A percentile compares a stretch with the other conserved stretches of the same genome.
Conservation (phyloP, 2,888 invertebrate genomes). For the Ichneumon xanthorius region DNA sequence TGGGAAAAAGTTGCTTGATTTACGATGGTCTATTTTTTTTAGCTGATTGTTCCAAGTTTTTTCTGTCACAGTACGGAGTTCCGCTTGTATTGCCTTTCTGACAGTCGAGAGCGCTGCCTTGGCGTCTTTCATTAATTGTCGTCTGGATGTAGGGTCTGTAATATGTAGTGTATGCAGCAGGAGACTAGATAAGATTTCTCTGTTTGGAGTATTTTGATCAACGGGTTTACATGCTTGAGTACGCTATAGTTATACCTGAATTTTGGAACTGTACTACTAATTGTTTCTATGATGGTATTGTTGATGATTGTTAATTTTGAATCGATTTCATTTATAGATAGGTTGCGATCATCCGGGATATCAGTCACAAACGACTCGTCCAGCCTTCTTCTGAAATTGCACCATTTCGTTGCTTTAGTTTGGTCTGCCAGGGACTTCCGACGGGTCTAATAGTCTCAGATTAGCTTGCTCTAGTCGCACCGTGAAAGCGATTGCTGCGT, state of each 20-base stretch:
- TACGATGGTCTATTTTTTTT: neutral
- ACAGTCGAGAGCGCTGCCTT: neutral
- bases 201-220: neutral
- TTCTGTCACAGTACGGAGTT: neutral
- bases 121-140: neutral
- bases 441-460: no score
- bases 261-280: neutral
- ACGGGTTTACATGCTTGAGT: neutral
- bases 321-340: neutral
- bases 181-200: neutral
- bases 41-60: neutral
- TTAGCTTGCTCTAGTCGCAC: no score
- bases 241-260: neutral
- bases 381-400: no score
- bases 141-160: neutral
- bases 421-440: no score
- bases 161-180: neutral
- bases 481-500: no score
- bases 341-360: no score
- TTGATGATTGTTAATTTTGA: neutral
- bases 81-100: neutral
- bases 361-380: no score
- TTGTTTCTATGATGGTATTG: neutral
- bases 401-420: no score
- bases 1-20: no score